These are phyloP conservation scores for Cheilosia scutellata DNA, from an alignment of 2,888 invertebrate species.

Conservation along the genomic window DNA sequence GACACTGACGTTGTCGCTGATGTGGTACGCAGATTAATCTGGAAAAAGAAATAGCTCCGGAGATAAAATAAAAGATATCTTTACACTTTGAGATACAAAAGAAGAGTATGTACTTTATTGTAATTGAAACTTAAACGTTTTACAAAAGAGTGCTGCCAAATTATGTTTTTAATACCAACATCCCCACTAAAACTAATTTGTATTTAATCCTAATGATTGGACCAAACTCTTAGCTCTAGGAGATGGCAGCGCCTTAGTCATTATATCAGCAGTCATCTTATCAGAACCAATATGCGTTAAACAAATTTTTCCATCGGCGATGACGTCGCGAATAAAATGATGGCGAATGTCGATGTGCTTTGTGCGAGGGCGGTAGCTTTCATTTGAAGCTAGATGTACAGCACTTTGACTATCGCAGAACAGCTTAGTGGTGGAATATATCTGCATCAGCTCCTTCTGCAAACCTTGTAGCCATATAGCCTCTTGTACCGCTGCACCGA, in stretches of 20 bases:
- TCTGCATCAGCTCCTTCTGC: neutral
- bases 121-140: too few relatives aligned
- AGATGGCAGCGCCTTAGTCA: neutral
- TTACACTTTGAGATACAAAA: too few relatives aligned
- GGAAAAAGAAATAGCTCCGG: too few relatives aligned
- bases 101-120: too few relatives aligned
- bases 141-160: too few relatives aligned
- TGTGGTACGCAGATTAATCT: too few relatives aligned
- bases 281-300: neutral
- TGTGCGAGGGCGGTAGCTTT: neutral
- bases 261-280: neutral
- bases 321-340: neutral
- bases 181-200: neutral
- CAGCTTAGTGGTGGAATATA: neutral
- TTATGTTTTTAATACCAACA: neutral
- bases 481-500: neutral
- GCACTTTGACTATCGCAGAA: conserved; percentile 4
- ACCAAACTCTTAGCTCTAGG: neutral
- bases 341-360: neutral
- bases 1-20: too few relatives aligned
- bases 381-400: neutral
- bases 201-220: neutral
- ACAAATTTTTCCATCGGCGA: neutral
- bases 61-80: too few relatives aligned
- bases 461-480: neutral